Evolutionary conservation across 2,797 vertebrate genomes (phyloP).

Genomic region (Notolepis coatsorum): DNA sequence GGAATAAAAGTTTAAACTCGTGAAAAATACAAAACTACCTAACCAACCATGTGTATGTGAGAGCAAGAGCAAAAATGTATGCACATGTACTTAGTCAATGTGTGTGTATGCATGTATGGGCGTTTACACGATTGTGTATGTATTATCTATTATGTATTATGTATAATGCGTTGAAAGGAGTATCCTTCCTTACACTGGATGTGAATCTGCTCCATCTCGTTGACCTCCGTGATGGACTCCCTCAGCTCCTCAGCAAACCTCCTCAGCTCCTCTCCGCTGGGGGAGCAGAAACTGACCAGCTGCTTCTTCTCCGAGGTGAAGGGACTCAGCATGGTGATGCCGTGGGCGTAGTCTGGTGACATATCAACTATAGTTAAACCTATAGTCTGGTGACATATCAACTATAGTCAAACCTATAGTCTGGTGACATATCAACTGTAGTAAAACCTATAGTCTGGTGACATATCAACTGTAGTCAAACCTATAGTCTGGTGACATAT

Average conservation of each 20-base stretch:
- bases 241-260: slow-evolving; percentile 98
- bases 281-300: slow-evolving; percentile 95
- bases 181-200: slow-evolving; percentile 99
- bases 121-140: background rate
- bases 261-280: slow-evolving; percentile 94
- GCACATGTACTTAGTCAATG: background rate
- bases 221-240: slow-evolving; percentile 97
- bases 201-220: slow-evolving; percentile 98
- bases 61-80: background rate
- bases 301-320: slow-evolving; percentile 98
- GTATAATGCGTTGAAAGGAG: background rate
- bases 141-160: too few relatives aligned
- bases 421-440: too few relatives aligned
- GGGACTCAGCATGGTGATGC: slow-evolving; percentile 95
- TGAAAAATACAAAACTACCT: too few relatives aligned
- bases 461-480: too few relatives aligned
- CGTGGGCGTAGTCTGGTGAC: slow-evolving; percentile 93
- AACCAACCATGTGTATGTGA: background rate
- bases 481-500: too few relatives aligned
- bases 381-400: too few relatives aligned
- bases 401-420: too few relatives aligned
- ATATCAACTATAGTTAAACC: too few relatives aligned
- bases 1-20: too few relatives aligned
- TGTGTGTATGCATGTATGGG: background rate
- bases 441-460: too few relatives aligned